Evolutionary conservation across 2,113 vertebrate species (phyloP).

Genomic region (Arenaria interpres): DNA sequence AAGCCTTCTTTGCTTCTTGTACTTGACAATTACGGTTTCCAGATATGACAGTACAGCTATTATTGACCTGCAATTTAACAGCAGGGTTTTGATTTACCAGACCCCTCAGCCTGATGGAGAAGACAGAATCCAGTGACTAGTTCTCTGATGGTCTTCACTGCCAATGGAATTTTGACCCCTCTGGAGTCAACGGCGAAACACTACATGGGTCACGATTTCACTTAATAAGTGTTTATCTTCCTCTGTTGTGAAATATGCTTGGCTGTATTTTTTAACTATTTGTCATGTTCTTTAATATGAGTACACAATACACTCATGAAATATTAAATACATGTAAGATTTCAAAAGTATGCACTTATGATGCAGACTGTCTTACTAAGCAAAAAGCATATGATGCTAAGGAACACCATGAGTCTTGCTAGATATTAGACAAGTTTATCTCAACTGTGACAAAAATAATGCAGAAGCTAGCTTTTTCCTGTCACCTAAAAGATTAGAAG

Average conservation of each 20-base stretch:
- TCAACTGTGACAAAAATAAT: neutral
- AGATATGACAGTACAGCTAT: neutral
- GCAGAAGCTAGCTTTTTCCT: neutral
- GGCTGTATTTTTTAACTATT: neutral
- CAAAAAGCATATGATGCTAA: neutral
- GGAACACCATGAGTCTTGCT: neutral
- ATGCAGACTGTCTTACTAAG: neutral
- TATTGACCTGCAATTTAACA: neutral
- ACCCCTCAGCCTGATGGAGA: neutral
- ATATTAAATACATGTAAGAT: neutral
- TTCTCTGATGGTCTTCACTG: neutral
- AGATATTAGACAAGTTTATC: neutral
- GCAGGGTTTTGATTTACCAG: neutral
- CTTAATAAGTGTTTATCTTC: neutral
- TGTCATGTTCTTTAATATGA: neutral
- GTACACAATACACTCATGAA: neutral
- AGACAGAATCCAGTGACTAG: neutral
- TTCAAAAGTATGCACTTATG: neutral
- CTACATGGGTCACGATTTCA: neutral
- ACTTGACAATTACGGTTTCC: neutral
- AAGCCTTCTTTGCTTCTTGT: neutral
- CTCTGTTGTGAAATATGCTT: neutral
- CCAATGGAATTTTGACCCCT: neutral
- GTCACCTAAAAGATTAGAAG: neutral
- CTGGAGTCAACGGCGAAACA: neutral